phyloP scores from a whole-genome alignment of 2,113 vertebrate genomes.

The Galemys pyrenaicus region DNA sequence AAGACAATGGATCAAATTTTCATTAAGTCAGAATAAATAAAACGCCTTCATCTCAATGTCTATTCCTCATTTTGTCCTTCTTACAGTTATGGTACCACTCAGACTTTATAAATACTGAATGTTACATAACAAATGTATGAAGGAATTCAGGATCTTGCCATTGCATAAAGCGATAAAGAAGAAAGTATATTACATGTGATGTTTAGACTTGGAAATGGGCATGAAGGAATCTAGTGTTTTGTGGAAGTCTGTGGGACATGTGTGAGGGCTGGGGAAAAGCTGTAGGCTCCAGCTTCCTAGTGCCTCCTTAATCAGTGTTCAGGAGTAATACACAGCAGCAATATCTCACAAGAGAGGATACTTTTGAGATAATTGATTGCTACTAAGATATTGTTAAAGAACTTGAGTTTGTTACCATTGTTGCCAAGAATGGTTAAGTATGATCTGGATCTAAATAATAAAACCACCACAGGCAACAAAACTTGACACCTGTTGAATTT shows the following conservation, averaged over 20 bases:
- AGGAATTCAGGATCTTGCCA: background rate
- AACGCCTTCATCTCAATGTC: background rate
- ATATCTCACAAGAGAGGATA: background rate
- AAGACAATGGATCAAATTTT: constrained; percentile 62
- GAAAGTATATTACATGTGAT: background rate
- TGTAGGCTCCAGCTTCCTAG: background rate
- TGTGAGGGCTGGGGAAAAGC: background rate
- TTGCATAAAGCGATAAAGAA: background rate
- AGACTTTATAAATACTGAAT: constrained; percentile 1
- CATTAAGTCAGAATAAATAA: constrained; percentile 48
- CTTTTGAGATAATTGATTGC: constrained; percentile 20
- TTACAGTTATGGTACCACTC: background rate
- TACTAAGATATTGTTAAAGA: constrained; percentile 14
- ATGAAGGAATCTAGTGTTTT: background rate
- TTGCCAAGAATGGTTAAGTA: constrained; percentile 23
- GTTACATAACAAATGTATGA: background rate
- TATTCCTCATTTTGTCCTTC: background rate
- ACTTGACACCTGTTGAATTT: background rate
- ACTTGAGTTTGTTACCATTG: background rate
- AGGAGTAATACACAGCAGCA: background rate
- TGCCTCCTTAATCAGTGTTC: background rate
- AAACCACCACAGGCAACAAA: background rate
- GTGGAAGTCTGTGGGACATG: background rate
- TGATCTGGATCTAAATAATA: constrained; percentile 29
- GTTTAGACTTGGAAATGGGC: background rate